These are phyloP conservation scores for Aradophagus sp. DNA, from an alignment of 1,140 invertebrate genomes.

Conservation along the genomic window DNA sequence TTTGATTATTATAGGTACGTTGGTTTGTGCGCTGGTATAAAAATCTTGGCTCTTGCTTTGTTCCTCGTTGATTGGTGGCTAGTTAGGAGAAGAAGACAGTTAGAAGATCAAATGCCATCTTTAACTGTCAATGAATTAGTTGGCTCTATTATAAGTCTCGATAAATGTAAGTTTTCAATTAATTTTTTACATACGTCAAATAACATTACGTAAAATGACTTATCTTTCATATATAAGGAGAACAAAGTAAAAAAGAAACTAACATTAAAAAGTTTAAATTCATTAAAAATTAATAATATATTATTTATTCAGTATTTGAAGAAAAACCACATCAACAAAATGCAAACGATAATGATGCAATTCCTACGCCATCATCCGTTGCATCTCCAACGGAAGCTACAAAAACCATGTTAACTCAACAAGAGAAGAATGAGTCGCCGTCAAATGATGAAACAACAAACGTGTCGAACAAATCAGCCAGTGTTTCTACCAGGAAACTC, in stretches of 20 bases:
- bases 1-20: slow-evolving; percentile 81
- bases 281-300: too few relatives aligned
- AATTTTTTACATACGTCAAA: too few relatives aligned
- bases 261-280: too few relatives aligned
- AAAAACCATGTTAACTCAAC: slow-evolving; percentile 64
- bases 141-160: slow-evolving; percentile 90
- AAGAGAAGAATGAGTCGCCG: slow-evolving; percentile 64
- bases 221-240: too few relatives aligned
- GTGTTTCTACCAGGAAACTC: slow-evolving; percentile 56
- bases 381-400: slow-evolving; percentile 70
- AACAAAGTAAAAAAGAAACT: too few relatives aligned
- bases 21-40: slow-evolving; percentile 92
- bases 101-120: slow-evolving; percentile 81
- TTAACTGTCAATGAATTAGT: slow-evolving; percentile 86
- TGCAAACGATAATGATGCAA: slow-evolving; percentile 59
- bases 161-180: slow-evolving; percentile 88
- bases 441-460: slow-evolving; percentile 59
- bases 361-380: slow-evolving; percentile 66
- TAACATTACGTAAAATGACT: too few relatives aligned
- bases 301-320: slow-evolving; percentile 77
- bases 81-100: slow-evolving; percentile 83
- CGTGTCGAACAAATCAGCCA: slow-evolving; percentile 55
- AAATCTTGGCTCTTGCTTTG: slow-evolving; percentile 88
- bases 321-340: slow-evolving; percentile 75
- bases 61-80: slow-evolving; percentile 93